Base-by-base conservation (phyloP, 2,797 vertebrate genomes). In the Rhadinocentrus ornatus region DNA sequence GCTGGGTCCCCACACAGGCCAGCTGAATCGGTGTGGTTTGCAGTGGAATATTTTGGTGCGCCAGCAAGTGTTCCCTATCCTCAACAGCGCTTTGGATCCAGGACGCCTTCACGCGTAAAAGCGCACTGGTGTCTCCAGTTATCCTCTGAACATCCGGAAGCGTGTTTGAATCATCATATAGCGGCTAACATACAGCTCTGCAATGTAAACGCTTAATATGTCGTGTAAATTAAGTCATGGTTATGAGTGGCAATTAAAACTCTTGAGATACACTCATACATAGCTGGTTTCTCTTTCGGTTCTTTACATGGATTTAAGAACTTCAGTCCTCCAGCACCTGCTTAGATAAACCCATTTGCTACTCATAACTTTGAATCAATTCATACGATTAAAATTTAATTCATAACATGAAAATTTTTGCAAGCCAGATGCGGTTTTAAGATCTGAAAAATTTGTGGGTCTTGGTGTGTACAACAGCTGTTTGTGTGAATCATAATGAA, bases 11-110 rank as follows among this genome's bases (percentile, higher is more conserved):
- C 59, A 41, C 39, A 63, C 69, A 60, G 75, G 75, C 82, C 84
- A 83, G 69, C 72, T 71, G 78, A 78, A 62, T 37, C 46, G 73
- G 44, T 77, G 69, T 69, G 73, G 44, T 57, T 63, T 74, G 44
- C 18, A 70, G 15, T 12, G 22, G 37, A 73, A 68, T 34, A 41
- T 46, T 56, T 59, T 12, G 75, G 54, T 65, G 54, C 10, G 39
- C 41, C n/a, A 80, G 69, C 60, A 65, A 76, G 34, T 39, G 56
- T 11, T 67, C 34, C 66, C 24, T 50, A 55, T 34, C 9, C 53
- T 71, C 61, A 48, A 53, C 8, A 41, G 12, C 56, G 10, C 15
- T 15, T 57, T 16, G 52, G 34, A 60, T 4, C 10, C 71, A 63
- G 57, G 48, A 39, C 0, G 46, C 37, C 27, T 53, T 41, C 16